Percentiles rank a stretch among this genome's conserved stretches.
Conservation (phyloP, 2,113 vertebrate genomes). For the Cercopithecus mona region DNA sequence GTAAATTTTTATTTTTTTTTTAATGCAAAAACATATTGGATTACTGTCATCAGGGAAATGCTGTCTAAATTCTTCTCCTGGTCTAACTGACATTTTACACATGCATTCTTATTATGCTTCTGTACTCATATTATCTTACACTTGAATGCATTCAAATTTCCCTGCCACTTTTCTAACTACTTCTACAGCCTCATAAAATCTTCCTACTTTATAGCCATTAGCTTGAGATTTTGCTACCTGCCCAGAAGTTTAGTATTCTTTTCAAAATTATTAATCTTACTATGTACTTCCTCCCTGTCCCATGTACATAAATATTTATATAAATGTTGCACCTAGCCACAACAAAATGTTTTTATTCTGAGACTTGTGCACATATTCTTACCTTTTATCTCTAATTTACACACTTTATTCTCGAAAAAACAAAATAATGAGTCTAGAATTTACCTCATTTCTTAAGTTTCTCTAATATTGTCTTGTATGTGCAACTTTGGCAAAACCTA, state of each 20-base stretch:
- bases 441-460: neutral
- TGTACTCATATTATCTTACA: neutral
- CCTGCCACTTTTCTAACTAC: neutral
- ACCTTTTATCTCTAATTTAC: neutral
- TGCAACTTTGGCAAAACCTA: neutral
- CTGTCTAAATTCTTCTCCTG: neutral
- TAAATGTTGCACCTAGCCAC: neutral
- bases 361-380: neutral
- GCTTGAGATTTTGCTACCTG: neutral
- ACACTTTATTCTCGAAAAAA: neutral
- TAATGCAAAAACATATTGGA: neutral
- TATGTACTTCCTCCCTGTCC: neutral
- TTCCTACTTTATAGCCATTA: neutral
- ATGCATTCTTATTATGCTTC: neutral
- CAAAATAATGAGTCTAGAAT: neutral
- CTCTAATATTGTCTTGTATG: neutral
- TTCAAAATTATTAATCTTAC: neutral
- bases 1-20: neutral
- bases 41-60: slow-evolving; percentile 5
- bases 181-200: neutral
- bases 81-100: neutral
- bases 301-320: neutral
- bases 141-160: slow-evolving; percentile 2
- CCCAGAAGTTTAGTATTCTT: neutral
- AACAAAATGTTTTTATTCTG: neutral